phyloP scores from a whole-genome alignment of 2,888 invertebrate genomes.

The Lasioglossum zephyrum region DNA sequence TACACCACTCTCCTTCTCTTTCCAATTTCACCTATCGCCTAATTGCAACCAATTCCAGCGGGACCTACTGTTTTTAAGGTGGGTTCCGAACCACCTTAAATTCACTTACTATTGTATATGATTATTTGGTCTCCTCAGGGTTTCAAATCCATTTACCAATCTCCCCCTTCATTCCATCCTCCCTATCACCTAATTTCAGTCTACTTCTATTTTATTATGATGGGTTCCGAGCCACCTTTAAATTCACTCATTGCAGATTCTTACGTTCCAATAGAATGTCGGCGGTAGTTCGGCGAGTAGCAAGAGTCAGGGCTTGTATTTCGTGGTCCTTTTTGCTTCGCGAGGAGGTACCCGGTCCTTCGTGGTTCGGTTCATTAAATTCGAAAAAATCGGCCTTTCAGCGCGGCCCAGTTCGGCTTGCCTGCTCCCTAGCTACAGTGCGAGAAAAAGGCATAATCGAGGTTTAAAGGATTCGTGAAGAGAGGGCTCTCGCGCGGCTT shows the following conservation, averaged over 20 bases:
- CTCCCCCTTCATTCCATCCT: too few species aligned
- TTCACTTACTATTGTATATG: too few species aligned
- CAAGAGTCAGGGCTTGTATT: neutral
- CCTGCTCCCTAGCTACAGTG: slow-evolving; percentile 26
- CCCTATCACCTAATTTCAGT: too few species aligned
- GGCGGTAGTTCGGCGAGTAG: neutral
- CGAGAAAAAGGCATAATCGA: slow-evolving; percentile 66
- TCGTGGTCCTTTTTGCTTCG: slow-evolving; percentile 17
- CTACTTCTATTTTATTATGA: too few species aligned
- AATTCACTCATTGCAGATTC: neutral
- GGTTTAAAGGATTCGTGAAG: slow-evolving; percentile 67
- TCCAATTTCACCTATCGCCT: too few species aligned
- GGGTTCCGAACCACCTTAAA: too few species aligned
- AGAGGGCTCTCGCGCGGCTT: slow-evolving; percentile 54
- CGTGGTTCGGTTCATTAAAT: slow-evolving; percentile 69
- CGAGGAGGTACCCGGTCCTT: slow-evolving; percentile 47
- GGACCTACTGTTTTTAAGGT: too few species aligned
- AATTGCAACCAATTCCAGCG: too few species aligned
- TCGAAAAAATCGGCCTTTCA: slow-evolving; percentile 69
- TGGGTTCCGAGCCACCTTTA: too few species aligned
- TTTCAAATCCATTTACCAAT: too few species aligned
- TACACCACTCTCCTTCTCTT: too few species aligned
- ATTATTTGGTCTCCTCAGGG: too few species aligned
- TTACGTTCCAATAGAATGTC: neutral
- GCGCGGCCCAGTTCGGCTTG: slow-evolving; percentile 49